Percentiles rank a stretch among this genome's conserved stretches.
These are phyloP conservation scores for Pampusana beccarii DNA, from an alignment of 2,113 vertebrate genomes.

Conservation along the genomic window DNA sequence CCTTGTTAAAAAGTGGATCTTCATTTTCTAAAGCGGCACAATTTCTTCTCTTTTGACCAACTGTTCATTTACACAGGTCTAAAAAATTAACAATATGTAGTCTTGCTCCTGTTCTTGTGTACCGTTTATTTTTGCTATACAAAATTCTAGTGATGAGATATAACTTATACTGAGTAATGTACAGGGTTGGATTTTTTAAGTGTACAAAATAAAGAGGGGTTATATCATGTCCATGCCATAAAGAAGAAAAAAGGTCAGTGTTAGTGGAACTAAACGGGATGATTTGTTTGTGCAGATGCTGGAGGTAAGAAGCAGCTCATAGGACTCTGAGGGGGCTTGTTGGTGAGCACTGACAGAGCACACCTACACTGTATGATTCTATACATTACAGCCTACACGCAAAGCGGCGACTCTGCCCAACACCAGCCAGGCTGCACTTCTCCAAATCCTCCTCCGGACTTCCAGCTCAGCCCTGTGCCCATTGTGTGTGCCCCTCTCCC, in stretches of 20 bases:
- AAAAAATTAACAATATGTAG: neutral
- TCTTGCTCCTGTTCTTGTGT: neutral
- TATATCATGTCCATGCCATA: neutral
- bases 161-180: neutral
- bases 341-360: neutral
- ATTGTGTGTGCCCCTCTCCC: neutral
- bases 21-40: neutral
- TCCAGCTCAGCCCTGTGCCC: neutral
- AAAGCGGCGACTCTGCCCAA: neutral
- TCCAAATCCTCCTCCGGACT: neutral
- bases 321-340: neutral
- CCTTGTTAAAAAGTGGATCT: neutral
- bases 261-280: too few relatives aligned
- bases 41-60: neutral
- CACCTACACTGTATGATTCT: fast-evolving
- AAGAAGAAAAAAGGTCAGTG: neutral
- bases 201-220: neutral
- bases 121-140: neutral
- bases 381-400: neutral
- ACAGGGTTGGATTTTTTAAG: neutral
- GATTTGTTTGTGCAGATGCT: neutral
- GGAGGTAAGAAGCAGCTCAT: fast-evolving
- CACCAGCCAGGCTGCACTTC: neutral
- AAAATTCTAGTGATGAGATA: neutral
- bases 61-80: neutral